phyloP scores from a whole-genome alignment of 2,888 invertebrate species.

The Nephrotoma guestfalica region DNA sequence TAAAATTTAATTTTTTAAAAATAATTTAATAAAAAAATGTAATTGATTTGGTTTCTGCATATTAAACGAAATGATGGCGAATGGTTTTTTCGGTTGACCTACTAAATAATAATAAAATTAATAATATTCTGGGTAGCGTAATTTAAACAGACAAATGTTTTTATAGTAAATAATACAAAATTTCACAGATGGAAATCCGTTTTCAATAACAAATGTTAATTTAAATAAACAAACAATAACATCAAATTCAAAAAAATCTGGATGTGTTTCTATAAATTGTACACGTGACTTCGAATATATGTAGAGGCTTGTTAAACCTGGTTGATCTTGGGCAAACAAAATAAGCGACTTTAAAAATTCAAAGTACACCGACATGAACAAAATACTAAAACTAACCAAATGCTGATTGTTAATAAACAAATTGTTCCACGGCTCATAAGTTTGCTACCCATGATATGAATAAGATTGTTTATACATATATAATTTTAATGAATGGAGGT shows the following conservation, averaged over 20 bases:
- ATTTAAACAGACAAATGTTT: background rate
- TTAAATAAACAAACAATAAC: background rate
- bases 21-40: background rate
- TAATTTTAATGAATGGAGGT: background rate
- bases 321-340: background rate
- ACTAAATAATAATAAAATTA: background rate
- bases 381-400: background rate
- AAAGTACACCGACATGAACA: background rate
- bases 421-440: background rate
- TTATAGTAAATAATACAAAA: background rate
- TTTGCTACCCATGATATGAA: background rate
- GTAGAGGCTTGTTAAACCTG: background rate
- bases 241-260: background rate
- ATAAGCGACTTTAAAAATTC: background rate
- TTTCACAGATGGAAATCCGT: background rate
- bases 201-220: background rate
- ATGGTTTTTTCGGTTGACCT: background rate
- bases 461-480: background rate
- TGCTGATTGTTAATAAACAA: background rate
- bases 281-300: background rate
- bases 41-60: background rate
- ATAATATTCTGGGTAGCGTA: background rate
- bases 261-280: too few relatives aligned
- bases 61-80: background rate
- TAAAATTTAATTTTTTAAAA: background rate